Base-by-base conservation (phyloP, 2,797 vertebrate genomes). In the Manis crassicaudata region DNA sequence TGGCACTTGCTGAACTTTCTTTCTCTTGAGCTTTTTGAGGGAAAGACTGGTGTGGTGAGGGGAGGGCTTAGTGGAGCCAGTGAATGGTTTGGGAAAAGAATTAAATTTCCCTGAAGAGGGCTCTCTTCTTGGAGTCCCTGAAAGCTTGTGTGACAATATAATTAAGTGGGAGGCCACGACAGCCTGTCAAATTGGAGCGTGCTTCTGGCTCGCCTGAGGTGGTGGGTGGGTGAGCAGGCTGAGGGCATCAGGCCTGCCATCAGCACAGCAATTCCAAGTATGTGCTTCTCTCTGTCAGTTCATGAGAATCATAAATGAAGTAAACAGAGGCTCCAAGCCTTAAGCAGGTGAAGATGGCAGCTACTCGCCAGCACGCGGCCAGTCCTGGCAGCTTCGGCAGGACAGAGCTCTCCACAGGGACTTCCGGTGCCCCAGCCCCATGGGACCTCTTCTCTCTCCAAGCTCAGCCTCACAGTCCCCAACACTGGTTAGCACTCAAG, bases 141-240 rank as follows among this genome's bases (percentile, higher is more conserved):
- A 90, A 94, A 94, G 95, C 92, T 87, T 43, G 29, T 52, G 80
- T 93, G 96, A 91, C 96, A 95, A 70, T 81, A 72, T 84, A 88
- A 95, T 93, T 84, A 96, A 94, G 93, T 62, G 76, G 92, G 88
- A 96, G 92, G 94, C 63, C 70, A 27, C 0, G 8, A 14, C 81
- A 58, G 65, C 90, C 95, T 84, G 88, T 86, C 95, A 89, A 3
- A 58, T 35, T 27, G 73, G 77, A 72, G 79, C 3, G 7, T 9
- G 84, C 29, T 35, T 85, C 62, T 81, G 79, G 60, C 76, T 54
- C 0, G 12, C 93, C 70, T 0, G 60, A 63, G 75, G 80, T 43
- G 56, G 54, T 43, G 32, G 94, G 65, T 54, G n/a, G 76, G 63
- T 88, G 70, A 91, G 68, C 10, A 17, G 75, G 37, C 83, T 2